Percentiles rank a stretch among this genome's conserved stretches.
phyloP scores from a whole-genome alignment of 2,113 vertebrate genomes.

The Tringa solitaria region DNA sequence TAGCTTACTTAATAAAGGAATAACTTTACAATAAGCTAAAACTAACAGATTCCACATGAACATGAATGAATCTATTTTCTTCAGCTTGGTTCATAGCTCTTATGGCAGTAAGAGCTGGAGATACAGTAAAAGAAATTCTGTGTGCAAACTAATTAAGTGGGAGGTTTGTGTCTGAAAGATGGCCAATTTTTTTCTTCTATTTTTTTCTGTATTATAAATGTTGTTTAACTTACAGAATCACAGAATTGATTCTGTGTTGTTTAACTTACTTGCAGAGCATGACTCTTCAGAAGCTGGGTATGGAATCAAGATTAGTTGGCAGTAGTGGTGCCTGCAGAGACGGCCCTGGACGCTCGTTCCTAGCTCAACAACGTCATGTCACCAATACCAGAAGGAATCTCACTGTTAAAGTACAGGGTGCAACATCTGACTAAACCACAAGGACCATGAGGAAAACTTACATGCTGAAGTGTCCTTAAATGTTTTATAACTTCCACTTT shows the following conservation, averaged over 20 bases:
- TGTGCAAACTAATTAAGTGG: accelerated
- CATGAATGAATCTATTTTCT: not conserved
- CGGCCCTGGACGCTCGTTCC: constrained; percentile 83
- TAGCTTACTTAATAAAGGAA: not conserved
- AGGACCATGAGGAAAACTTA: constrained; percentile 37
- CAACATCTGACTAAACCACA: constrained; percentile 79
- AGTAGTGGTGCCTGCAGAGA: constrained; percentile 61
- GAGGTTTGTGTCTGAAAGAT: not conserved
- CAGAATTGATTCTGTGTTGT: no score
- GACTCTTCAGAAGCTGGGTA: constrained; percentile 91
- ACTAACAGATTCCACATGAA: not conserved
- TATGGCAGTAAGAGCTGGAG: not conserved
- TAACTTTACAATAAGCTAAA: not conserved
- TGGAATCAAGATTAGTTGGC: constrained; percentile 86
- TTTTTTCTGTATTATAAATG: not conserved
- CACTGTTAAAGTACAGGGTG: constrained; percentile 80
- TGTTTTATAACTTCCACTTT: constrained; percentile 60
- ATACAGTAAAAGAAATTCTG: not conserved
- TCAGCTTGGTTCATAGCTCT: not conserved
- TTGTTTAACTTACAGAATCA: not conserved
- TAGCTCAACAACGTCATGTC: constrained; percentile 91
- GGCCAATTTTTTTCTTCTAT: not conserved
- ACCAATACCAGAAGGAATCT: constrained; percentile 85
- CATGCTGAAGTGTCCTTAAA: constrained; percentile 79
- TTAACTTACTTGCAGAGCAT: constrained; percentile 79